phyloP scores from a whole-genome alignment of 2,797 vertebrate species.

The Sebastes taczanowskii region DNA sequence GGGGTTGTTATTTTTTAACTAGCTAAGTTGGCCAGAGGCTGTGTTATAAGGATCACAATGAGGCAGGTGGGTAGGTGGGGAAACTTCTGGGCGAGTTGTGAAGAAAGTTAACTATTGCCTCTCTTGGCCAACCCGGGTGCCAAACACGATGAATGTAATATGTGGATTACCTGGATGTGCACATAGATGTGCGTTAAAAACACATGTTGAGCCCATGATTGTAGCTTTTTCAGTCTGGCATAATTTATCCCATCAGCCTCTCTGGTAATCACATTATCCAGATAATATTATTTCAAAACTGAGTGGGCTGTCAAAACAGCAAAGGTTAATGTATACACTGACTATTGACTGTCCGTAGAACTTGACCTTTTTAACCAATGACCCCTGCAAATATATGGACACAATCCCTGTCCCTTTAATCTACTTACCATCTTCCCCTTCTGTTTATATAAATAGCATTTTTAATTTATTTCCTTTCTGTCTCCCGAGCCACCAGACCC shows the following conservation, averaged over 20 bases:
- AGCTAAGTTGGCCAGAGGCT: constrained; percentile 44
- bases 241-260: no score
- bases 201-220: not conserved
- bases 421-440: not conserved
- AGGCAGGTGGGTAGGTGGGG: constrained; percentile 28
- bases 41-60: constrained; percentile 40
- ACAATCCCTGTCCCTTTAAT: not conserved
- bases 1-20: constrained; percentile 73
- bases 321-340: constrained; percentile 47
- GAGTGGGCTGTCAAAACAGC: constrained; percentile 23
- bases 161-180: not conserved
- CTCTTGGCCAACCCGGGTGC: not conserved
- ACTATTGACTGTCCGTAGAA: constrained; percentile 41
- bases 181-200: not conserved
- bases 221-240: not conserved
- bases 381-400: constrained; percentile 15
- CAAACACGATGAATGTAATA: not conserved
- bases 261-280: not conserved
- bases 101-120: constrained; percentile 46
- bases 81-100: constrained; percentile 15
- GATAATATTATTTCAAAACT: constrained; percentile 8
- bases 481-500: not conserved
- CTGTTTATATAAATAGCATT: not conserved
- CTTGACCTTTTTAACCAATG: constrained; percentile 36
- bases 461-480: not conserved